Evolutionary conservation across 2,888 invertebrate species (phyloP), one percentile per base, ranked within the genome.

Genomic region (Sinodicranocentrus sp.): DNA sequence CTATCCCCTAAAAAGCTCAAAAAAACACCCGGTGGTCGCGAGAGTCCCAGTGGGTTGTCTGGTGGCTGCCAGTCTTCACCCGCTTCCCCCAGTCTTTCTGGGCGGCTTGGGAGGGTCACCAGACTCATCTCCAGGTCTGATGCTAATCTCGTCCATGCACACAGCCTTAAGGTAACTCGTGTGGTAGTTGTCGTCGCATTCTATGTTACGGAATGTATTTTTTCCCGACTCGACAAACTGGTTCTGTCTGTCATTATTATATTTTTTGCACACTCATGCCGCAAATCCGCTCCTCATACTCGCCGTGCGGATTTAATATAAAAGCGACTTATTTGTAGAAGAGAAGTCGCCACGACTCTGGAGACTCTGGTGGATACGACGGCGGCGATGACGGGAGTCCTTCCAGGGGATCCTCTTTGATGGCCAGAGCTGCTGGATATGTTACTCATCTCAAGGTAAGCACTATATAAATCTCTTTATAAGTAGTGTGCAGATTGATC

Each of bases 381-480:
- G 85, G 39, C 2, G 70, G 70, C 3, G 75, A 70, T 0, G 52
- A 71, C 13, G 85, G 86, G 25, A 86, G 86, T 77, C 87, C 87
- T 21, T 87, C 88, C 43, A 79, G 85, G 63, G 84, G 82, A 39
- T 6, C 10, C 23, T 48, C 48, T 25, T 68, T 89, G 28, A 86
- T 89, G 78, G 86, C 87, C 33, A 84, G 87, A 68, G 89, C 89
- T 10, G 84, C 87, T 17, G 88, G 88, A 23, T 89, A 89, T 65
- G 84, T 89, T 65, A 87, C 86, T n/a, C 88, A 89, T 65, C 73
- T 89, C n/a, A 88, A 88, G 86, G 89, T 88, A 85, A 80, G 6
- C n/a, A n/a, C n/a, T n/a, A n/a, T n/a, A n/a, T n/a, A n/a, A n/a
- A n/a, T n/a, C n/a, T n/a, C n/a, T n/a, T n/a, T n/a, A n/a, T n/a